phyloP scores from a whole-genome alignment of 2,797 vertebrate species.

The Spondyliosoma cantharus region DNA sequence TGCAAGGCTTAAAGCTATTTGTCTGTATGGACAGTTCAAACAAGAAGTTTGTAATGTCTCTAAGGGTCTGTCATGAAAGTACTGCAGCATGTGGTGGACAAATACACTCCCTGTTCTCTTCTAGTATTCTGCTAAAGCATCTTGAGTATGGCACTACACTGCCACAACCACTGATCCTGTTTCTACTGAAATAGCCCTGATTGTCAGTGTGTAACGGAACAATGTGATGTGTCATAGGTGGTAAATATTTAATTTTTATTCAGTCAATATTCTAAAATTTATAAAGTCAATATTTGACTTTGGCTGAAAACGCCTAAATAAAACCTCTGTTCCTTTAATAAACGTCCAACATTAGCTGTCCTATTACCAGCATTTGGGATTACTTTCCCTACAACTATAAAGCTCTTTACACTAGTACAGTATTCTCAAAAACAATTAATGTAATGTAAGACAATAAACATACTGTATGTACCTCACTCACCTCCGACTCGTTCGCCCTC shows the following conservation, averaged over 20 bases:
- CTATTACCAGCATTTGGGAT: neutral
- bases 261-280: no score
- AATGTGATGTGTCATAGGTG: neutral
- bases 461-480: conserved; percentile 32
- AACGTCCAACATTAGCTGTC: neutral
- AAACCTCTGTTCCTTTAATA: neutral
- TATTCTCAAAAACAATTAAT: neutral
- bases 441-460: neutral
- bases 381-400: neutral
- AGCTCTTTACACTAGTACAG: neutral
- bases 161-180: neutral
- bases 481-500: conserved; percentile 74
- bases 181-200: neutral
- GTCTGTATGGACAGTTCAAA: conserved; percentile 8
- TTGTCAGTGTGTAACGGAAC: neutral
- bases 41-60: conserved; percentile 15
- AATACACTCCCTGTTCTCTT: neutral
- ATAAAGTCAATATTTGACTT: no score
- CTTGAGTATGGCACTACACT: neutral
- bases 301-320: neutral
- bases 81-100: neutral
- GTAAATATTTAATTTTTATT: no score
- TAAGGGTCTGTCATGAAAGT: conserved; percentile 25
- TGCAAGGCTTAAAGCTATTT: conserved; percentile 6
- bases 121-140: neutral